Conservation (phyloP, 2,797 vertebrate species). For the Peromyscus aztecus region DNA sequence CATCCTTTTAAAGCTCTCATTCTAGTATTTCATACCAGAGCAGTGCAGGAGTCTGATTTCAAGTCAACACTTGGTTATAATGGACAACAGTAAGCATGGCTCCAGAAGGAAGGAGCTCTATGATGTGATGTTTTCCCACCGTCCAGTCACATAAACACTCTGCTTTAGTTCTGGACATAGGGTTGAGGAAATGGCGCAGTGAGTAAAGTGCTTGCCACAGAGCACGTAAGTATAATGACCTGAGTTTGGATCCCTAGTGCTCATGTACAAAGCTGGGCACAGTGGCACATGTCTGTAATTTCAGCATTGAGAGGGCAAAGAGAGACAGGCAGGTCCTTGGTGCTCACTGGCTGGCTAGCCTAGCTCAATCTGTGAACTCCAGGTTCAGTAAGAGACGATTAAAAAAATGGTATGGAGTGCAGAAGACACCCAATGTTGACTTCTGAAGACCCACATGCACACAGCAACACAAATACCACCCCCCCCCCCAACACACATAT, state of each 20-base stretch:
- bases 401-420: neutral
- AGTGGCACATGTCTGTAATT: neutral
- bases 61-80: slow-evolving; percentile 43
- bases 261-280: neutral
- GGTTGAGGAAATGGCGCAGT: neutral
- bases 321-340: neutral
- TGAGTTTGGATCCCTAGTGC: too few relatives aligned
- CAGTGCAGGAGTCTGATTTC: slow-evolving; percentile 24
- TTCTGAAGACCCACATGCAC: neutral
- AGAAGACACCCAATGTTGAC: neutral
- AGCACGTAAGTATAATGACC: neutral
- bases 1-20: slow-evolving; percentile 33
- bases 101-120: neutral
- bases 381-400: neutral
- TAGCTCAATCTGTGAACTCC: neutral
- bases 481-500: neutral
- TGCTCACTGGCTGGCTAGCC: neutral
- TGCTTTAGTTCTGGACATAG: slow-evolving; percentile 29
- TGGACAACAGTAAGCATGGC: neutral
- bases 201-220: neutral
- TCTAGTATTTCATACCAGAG: slow-evolving; percentile 37
- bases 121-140: neutral
- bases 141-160: slow-evolving; percentile 15
- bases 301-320: neutral
- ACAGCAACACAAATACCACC: neutral